These are phyloP conservation scores for Drosophila seguyi DNA, from an alignment of 1,140 invertebrate genomes.

Conservation along the genomic window DNA sequence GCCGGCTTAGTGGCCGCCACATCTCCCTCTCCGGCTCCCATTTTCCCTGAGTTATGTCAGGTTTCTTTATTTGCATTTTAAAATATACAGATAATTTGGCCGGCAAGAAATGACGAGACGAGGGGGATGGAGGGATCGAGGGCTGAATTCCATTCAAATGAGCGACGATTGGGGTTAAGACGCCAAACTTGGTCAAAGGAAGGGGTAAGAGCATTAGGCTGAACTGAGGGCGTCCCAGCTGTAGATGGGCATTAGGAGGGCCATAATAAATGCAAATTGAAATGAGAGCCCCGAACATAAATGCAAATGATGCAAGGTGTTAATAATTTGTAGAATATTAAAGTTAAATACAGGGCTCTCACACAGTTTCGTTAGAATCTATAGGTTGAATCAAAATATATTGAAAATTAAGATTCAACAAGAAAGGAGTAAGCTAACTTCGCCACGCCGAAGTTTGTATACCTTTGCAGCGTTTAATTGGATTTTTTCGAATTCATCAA, in stretches of 20 bases:
- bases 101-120: conserved; percentile 16
- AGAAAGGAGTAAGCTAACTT: no score
- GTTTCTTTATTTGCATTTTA: conserved; percentile 53
- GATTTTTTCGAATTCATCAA: no score
- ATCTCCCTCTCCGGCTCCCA: neutral
- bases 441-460: no score
- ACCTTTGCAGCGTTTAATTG: no score
- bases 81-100: conserved; percentile 43
- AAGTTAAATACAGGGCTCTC: neutral
- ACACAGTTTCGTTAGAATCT: neutral
- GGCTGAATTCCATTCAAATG: conserved; percentile 36
- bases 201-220: conserved; percentile 28
- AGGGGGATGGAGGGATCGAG: neutral
- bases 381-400: neutral
- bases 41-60: conserved; percentile 36
- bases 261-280: conserved; percentile 8
- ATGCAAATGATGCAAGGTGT: conserved; percentile 12
- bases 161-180: conserved; percentile 51
- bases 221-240: neutral
- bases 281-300: neutral
- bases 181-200: neutral
- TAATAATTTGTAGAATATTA: conserved; percentile 1
- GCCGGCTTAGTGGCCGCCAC: conserved; percentile 16
- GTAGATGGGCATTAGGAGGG: conserved; percentile 3
- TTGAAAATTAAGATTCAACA: neutral